A percentile compares a stretch with the other conserved stretches of the same genome.
phyloP scores from a whole-genome alignment of 2,888 invertebrate species.

The Leptinotarsa rubiginosa region DNA sequence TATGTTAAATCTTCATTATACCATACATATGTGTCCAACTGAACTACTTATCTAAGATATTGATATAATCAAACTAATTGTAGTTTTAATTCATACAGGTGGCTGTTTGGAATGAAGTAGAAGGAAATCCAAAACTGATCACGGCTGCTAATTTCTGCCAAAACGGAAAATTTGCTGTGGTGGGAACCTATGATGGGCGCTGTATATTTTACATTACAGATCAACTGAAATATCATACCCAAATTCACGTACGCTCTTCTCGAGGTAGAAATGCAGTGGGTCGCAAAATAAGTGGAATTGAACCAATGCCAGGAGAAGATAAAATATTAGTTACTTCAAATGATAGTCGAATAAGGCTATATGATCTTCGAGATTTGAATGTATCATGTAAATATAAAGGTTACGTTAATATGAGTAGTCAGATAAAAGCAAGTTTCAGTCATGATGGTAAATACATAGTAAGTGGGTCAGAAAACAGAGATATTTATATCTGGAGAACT shows the following conservation, averaged over 20 bases:
- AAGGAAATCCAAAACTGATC: constrained; percentile 93
- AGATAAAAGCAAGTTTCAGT: constrained; percentile 97
- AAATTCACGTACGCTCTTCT: constrained; percentile 95
- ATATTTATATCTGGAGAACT: constrained; percentile 98
- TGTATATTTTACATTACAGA: constrained; percentile 99
- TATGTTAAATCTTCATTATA: no score
- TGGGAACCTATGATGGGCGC: constrained; percentile 97
- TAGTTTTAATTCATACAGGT: constrained; percentile 69
- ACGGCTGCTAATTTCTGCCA: constrained; percentile 98
- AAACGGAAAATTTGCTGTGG: constrained; percentile 97
- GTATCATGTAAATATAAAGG: constrained; percentile 78
- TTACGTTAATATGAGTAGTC: constrained; percentile 95
- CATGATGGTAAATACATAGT: constrained; percentile 79
- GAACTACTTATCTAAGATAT: neutral
- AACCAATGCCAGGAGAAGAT: constrained; percentile 95
- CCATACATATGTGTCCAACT: no score
- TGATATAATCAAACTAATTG: neutral
- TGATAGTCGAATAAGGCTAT: constrained; percentile 95
- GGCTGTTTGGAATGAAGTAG: constrained; percentile 96
- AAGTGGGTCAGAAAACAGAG: constrained; percentile 90
- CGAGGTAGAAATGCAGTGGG: constrained; percentile 96
- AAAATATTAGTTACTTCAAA: constrained; percentile 97
- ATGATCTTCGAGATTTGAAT: constrained; percentile 94
- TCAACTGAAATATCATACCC: constrained; percentile 97
- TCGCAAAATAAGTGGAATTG: constrained; percentile 96